Evolutionary conservation across 53 echinoderm and acorn worm species (phyloP).

Genomic region (Holothuria scabra): DNA sequence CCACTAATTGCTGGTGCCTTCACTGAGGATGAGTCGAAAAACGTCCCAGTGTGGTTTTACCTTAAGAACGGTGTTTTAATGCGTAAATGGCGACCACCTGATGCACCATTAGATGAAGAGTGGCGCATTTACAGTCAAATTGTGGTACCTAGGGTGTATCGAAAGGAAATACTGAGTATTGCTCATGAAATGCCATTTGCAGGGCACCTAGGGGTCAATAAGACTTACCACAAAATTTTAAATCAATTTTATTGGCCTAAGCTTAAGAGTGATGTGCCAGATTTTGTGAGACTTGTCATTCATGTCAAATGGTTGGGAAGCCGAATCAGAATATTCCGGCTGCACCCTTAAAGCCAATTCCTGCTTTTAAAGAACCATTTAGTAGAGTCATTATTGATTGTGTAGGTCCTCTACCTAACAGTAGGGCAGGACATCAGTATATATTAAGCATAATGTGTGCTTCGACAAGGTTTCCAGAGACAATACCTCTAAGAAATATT

Average conservation of each 20-base stretch:
- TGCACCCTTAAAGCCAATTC: constrained; percentile 59
- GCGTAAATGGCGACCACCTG: constrained; percentile 68
- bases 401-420: too few species aligned
- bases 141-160: constrained; percentile 51
- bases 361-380: constrained; percentile 62
- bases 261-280: constrained; percentile 47
- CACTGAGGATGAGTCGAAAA: background rate
- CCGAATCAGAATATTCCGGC: constrained; percentile 65
- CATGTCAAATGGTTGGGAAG: constrained; percentile 67
- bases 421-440: too few species aligned
- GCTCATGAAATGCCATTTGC: constrained; percentile 63
- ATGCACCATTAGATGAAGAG: constrained; percentile 55
- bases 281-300: constrained; percentile 65
- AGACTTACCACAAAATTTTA: constrained; percentile 54
- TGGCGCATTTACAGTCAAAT: constrained; percentile 55
- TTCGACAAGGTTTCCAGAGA: too few species aligned
- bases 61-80: constrained; percentile 51
- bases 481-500: too few species aligned
- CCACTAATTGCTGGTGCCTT: too few species aligned
- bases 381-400: constrained; percentile 58
- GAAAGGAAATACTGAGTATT: constrained; percentile 47
- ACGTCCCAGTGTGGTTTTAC: constrained; percentile 35
- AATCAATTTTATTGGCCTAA: constrained; percentile 73
- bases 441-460: too few species aligned
- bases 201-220: constrained; percentile 66